Evolutionary conservation across 2,888 invertebrate species (phyloP), one percentile per base, ranked within the genome.

Genomic region (Periphyllus acericola): DNA sequence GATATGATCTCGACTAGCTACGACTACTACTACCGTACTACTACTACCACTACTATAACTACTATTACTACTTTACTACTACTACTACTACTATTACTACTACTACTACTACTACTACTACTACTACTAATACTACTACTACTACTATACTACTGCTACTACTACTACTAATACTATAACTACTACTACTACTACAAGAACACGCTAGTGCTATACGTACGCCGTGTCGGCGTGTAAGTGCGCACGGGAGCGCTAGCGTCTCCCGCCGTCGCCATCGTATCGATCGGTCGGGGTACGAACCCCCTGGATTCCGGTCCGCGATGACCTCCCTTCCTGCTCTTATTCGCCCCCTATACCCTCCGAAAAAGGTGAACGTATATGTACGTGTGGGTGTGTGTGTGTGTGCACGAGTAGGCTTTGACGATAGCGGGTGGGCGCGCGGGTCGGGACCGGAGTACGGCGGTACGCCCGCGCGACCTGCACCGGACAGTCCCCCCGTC

Each of bases 301-400:
- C 29, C 86, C 60, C 72, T 66, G 86, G 40, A 80, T 87, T 80
- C 46, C 79, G 25, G 80, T 87, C 86, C 74, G 25, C 79, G 36
- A 40, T 87, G 80, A 80, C 86, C 86, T 80, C 80, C 46, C 86
- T 3, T 3, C 32, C 66, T 9, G 9, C 25, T 1, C 76, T 3
- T 19, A 5, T 19, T 71, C 83, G 55, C 19, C 40, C 75, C 11
- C 34, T 36, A 25, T 36, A 75, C 66, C 32, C 29, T n/a, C 5
- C 60, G 32, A 84, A 84, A 76, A 84, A 66, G 84, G 66, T 68
- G 46, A 66, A 32, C 14, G 72, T 9, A 52, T 11, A 52, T n/a
- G 52, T 9, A 34, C 34, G n/a, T 6, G 34, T 34, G n/a, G 17
- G 55, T 36, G 3, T 29, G n/a, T 60, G 68, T n/a, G 68, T 29